Percentiles rank a stretch among this genome's conserved stretches.
phyloP scores from a whole-genome alignment of 2,888 invertebrate genomes.

The Syrista parreyssii region DNA sequence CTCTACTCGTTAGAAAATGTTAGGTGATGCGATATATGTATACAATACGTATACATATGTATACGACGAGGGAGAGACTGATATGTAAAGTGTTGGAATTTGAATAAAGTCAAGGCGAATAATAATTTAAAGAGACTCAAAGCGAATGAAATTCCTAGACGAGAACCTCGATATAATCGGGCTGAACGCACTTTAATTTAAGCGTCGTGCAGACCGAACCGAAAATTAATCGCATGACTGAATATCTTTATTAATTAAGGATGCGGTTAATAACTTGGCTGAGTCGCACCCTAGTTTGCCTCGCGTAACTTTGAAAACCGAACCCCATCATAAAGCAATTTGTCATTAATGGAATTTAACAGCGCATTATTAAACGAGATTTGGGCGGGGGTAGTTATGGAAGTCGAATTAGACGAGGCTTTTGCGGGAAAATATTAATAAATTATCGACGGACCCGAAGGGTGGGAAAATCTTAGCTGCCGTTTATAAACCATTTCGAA shows the following conservation, averaged over 20 bases:
- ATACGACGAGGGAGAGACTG: too few species aligned
- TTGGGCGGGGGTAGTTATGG: constrained; percentile 8
- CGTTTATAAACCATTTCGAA: background rate
- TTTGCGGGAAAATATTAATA: constrained; percentile 31
- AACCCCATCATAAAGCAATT: constrained; percentile 39
- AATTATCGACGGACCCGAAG: constrained; percentile 22
- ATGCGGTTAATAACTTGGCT: constrained; percentile 34
- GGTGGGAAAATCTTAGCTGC: background rate
- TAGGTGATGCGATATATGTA: too few species aligned
- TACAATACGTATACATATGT: background rate
- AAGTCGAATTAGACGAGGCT: constrained; percentile 10
- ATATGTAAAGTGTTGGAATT: too few species aligned
- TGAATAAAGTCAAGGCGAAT: too few species aligned
- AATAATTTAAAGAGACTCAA: too few species aligned
- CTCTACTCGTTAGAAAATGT: too few species aligned
- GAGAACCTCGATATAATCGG: background rate
- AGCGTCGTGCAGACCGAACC: constrained; percentile 20
- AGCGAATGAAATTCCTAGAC: background rate
- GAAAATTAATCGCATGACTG: constrained; percentile 28
- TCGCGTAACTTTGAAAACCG: constrained; percentile 18
- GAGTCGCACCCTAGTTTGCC: constrained; percentile 20
- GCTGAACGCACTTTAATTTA: constrained; percentile 15
- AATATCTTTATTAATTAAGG: constrained; percentile 38
- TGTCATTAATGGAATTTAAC: constrained; percentile 45
- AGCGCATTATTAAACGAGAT: constrained; percentile 35